Conservation (phyloP, 2,113 vertebrate genomes). For the Phyllopteryx taeniolatus region DNA sequence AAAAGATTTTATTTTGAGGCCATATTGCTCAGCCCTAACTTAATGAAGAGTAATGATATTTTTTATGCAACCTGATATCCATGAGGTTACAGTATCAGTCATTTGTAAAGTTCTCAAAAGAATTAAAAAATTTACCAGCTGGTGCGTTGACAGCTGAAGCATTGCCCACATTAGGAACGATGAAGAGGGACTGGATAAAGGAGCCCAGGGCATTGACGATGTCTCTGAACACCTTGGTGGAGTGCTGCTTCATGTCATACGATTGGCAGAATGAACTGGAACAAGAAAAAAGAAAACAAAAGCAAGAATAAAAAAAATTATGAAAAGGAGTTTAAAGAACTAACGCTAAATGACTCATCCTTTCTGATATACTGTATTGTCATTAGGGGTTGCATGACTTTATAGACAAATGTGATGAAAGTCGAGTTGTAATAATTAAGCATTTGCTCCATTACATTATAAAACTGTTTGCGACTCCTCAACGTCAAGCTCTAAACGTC, state of each 20-base stretch:
- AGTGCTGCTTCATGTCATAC: slow-evolving; percentile 98
- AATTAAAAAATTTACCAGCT: slow-evolving; percentile 71
- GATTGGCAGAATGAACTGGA: slow-evolving; percentile 95
- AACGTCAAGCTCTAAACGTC: too few species aligned
- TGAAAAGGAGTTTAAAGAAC: background rate
- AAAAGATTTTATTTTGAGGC: too few species aligned
- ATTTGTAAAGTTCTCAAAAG: slow-evolving; percentile 2
- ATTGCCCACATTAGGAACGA: slow-evolving; percentile 83
- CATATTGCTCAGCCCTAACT: too few species aligned
- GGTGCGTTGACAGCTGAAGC: slow-evolving; percentile 71
- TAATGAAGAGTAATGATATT: too few species aligned
- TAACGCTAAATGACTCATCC: background rate
- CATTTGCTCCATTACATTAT: too few species aligned
- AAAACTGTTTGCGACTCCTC: too few species aligned
- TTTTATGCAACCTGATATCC: background rate
- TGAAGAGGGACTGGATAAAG: slow-evolving; percentile 97
- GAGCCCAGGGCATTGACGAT: slow-evolving; percentile 97
- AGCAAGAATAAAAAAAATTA: background rate
- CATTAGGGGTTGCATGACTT: background rate
- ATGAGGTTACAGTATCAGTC: background rate
- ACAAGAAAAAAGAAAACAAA: background rate
- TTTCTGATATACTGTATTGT: background rate
- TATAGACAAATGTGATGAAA: background rate
- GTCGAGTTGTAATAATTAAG: too few species aligned
- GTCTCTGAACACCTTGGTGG: slow-evolving; percentile 97